Base-by-base conservation (phyloP, 2,888 invertebrate species). In the Diaperis boleti region DNA sequence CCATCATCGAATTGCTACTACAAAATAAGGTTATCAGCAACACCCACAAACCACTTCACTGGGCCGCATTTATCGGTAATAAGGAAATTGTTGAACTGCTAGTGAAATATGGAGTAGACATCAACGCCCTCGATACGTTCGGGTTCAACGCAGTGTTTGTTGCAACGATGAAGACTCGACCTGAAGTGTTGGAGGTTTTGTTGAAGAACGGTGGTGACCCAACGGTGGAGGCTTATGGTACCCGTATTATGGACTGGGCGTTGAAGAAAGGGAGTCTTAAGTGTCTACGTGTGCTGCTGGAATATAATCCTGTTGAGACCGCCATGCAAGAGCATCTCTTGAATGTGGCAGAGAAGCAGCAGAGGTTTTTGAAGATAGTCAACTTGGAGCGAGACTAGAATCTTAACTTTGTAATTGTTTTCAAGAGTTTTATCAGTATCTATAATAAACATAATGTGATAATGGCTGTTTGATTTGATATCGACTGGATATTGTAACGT, bases 271-370 rank as follows among this genome's bases (percentile, higher is more conserved):
- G 55, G 2, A 6, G 41, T 41, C 11, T 37, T 2, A n/a, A 55
- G 20, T 29, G 31, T 42, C 42, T 55, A 1, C 0, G 15, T 6
- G 8, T 41, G 1, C 17, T 55, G 1, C 1, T 55, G n/a, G 22
- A 11, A 3, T 17, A 26, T 42, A 10, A 11, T 17, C 11, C 57
- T 22, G 47, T 29, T 13, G 54, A 37, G 1, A 11, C 15, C 3
- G 18, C 10, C 42, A 22, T 42, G 10, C 55, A 55, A 42, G 55
- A 15, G 18, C 17, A 41, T 26, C 5, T 31, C 39, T 55, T 55
- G 42, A 31, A 55, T 42, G 10, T 55, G 41, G 41, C 42, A 11
- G 41, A n/a, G 17, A 17, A 17, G 17, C 55, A 55, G 13, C 3
- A 31, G 8, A 14, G 11, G 11, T 55, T 55, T 22, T 37, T 26